These are phyloP conservation scores for western clawed frog (Xenopus tropicalis) DNA, from an alignment of 2,113 vertebrate species.

Conservation along the genomic window DNA sequence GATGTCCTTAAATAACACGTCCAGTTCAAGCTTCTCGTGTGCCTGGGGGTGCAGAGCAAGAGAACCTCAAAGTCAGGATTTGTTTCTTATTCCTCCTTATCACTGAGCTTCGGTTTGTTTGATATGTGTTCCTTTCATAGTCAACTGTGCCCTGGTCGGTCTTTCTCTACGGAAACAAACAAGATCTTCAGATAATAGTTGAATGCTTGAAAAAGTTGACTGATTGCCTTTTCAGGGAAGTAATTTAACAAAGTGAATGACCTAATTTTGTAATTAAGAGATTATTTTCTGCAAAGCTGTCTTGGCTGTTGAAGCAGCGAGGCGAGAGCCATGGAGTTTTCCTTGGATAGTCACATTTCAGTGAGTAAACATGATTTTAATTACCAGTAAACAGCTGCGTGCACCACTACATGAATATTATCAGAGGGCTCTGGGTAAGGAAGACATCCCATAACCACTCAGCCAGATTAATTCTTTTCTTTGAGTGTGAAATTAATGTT, in stretches of 20 bases:
- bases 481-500: conserved; percentile 38
- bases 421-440: conserved; percentile 10
- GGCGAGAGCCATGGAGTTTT: conserved; percentile 41
- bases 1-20: no score
- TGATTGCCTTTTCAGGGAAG: conserved; percentile 32
- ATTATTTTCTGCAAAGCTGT: conserved; percentile 43
- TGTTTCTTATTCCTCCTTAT: no score
- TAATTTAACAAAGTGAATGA: conserved; percentile 48
- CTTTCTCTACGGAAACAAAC: background rate
- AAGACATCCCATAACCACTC: conserved; percentile 11
- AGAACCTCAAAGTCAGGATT: no score
- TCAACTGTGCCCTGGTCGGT: background rate
- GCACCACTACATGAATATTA: background rate
- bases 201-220: conserved; percentile 5
- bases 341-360: conserved; percentile 30
- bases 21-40: no score
- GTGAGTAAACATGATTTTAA: conserved; percentile 47
- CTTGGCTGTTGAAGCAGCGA: conserved; percentile 47
- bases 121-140: background rate
- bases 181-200: conserved; percentile 4
- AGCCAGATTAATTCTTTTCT: conserved; percentile 35
- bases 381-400: conserved; percentile 25
- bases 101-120: no score
- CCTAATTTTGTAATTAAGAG: conserved; percentile 45
- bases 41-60: no score